Evolutionary conservation across 2,888 invertebrate species (phyloP), one percentile per base, ranked within the genome.

Genomic region (Ophion obscuratus): DNA sequence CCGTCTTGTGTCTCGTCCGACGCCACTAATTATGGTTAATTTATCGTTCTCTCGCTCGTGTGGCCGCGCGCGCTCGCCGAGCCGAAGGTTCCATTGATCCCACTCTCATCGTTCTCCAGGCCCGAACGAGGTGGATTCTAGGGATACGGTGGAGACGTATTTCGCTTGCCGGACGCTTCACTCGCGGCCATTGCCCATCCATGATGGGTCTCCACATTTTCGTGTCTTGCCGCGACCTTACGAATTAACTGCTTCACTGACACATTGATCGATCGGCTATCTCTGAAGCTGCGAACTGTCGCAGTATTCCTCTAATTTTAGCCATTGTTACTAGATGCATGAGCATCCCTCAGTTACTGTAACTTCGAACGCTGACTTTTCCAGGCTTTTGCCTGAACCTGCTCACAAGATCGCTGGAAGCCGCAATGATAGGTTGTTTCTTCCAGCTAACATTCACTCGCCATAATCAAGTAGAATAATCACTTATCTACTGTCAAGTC

Each of bases 11-110:
- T 77, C 77, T 83, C 81, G 81, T 83, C 86, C 84, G 81, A 82
- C 84, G 83, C 88, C 87, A 87, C 88, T 88, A 88, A 88, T 88
- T 88, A 88, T 88, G 86, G 83, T 88, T 78, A 88, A 88, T 88
- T 88, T 88, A 88, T 88, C 70, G 88, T 68, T 84, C 81, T 71
- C 81, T 53, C 53, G 80, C 73, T 66, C 73, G 27, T 66, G 31
- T 67, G 68, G 27, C 77, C 70, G 83, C 53, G 53, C 53, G 53
- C 24, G n/a, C 70, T 76, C 81, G 81, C 67, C 75, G 80, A 78
- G 86, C 74, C 84, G 85, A 85, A 83, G 64, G 82, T 88, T 88
- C 76, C 88, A 88, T 87, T 88, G 88, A 88, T 87, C 86, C 87
- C 85, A 87, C 85, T 88, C 85, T 87, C 87, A 84, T 87, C 87